Evolutionary conservation across 2,113 vertebrate genomes (phyloP).

Genomic region (Cnemophilus loriae): DNA sequence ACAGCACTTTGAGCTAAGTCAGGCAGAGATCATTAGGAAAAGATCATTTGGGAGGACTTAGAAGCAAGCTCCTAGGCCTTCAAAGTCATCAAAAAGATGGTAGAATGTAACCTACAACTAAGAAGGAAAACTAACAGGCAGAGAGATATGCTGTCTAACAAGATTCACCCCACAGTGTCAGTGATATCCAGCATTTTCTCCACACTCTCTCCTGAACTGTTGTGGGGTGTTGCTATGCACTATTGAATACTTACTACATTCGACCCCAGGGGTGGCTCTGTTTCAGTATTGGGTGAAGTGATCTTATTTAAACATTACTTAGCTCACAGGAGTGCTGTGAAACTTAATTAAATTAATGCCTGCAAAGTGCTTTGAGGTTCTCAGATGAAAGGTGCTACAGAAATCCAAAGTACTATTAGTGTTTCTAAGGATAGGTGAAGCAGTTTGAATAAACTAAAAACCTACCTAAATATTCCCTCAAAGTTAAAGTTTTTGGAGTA

Average conservation of each 20-base stretch:
- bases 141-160: not conserved
- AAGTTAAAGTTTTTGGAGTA: not conserved
- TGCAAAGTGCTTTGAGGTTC: conserved; percentile 53
- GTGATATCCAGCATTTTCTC: not conserved
- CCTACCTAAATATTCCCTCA: not conserved
- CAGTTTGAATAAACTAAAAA: conserved; percentile 16
- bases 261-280: conserved; percentile 18
- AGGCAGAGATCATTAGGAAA: not conserved
- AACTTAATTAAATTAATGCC: conserved; percentile 65
- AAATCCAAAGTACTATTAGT: conserved; percentile 31
- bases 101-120: not conserved
- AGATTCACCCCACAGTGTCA: not conserved
- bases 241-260: not conserved
- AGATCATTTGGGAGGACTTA: not conserved
- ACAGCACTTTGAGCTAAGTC: not conserved
- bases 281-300: conserved; percentile 53
- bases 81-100: not conserved
- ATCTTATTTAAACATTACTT: conserved; percentile 63
- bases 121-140: not conserved
- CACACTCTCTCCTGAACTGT: not conserved
- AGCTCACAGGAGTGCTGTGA: conserved; percentile 43
- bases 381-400: conserved; percentile 55
- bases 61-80: not conserved
- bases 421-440: conserved; percentile 22
- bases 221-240: not conserved